Evolutionary conservation across 2,113 vertebrate species (phyloP), one percentile per base, ranked within the genome.

Genomic region (Crypturellus undulatus): DNA sequence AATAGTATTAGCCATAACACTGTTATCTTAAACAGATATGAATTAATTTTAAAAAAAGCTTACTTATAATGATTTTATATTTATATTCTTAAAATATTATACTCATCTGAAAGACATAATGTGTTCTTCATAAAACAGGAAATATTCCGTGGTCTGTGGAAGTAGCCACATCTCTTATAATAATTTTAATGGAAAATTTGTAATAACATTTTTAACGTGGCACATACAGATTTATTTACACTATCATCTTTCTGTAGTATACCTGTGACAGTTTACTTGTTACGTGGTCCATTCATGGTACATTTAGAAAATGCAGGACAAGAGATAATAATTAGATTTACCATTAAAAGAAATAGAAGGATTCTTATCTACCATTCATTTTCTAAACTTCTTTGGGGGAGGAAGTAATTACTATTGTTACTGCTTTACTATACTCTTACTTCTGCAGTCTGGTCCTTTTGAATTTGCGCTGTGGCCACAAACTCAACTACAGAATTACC

Each of bases 221-320:
- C 51, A 52, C 25, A 28, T 28, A 54, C 26, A 14, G 52, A 30
- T 54, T 54, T 54, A 30, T 28, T 26, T 60, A 79, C 89, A 85
- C 81, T 95, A 21, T 91, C 77, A 91, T 77, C 36, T 72, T 79
- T 87, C 47, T 92, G 34, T 45, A 80, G 79, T 93, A 78, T 84
- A 76, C 10, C n/a, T 34, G 10, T 96, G 78, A 88, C 87, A 96
- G 17, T 64, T 80, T 84, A 49, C 89, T 86, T 96, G 89, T 64
- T 80, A 79, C 69, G 58, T 73, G 62, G 87, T 79, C 79, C 60
- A 62, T 79, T 93, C 70, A 58, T 94, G n/a, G 56, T 43, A 45
- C 32, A 60, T 95, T 91, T 88, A 42, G 92, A 92, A 96, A 84
- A 34, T 56, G 24, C 64, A 47, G 87, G 34, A 87, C 87, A 95